A percentile compares a stretch with the other conserved stretches of the same genome.
Conservation (phyloP, 2,888 invertebrate genomes). For the Drosophila prostipennis region DNA sequence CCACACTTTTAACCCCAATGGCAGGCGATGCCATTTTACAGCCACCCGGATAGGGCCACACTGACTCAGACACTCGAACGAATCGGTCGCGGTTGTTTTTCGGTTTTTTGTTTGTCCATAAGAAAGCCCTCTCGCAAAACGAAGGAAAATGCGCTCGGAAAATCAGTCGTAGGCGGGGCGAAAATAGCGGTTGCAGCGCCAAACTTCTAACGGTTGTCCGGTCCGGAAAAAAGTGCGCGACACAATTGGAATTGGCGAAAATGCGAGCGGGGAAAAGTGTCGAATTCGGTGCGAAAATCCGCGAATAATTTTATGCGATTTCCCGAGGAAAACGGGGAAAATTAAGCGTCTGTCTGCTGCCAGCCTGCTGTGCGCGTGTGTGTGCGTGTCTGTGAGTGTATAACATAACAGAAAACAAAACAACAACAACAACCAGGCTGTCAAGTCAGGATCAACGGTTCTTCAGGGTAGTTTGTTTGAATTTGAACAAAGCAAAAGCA, state of each 20-base stretch:
- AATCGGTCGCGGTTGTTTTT: conserved; percentile 18
- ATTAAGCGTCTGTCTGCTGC: conserved; percentile 56
- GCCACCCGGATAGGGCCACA: not conserved
- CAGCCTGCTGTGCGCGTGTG: conserved; percentile 43
- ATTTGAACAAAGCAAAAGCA: conserved; percentile 37
- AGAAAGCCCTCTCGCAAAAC: conserved; percentile 33
- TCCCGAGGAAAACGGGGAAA: conserved; percentile 32
- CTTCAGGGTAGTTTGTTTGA: conserved; percentile 79
- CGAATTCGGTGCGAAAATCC: conserved; percentile 45
- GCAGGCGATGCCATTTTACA: not conserved
- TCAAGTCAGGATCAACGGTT: conserved; percentile 64
- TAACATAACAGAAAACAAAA: conserved; percentile 42
- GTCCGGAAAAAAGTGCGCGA: conserved; percentile 25
- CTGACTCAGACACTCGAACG: conserved; percentile 7
- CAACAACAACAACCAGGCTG: conserved; percentile 49
- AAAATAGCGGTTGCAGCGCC: conserved; percentile 56
- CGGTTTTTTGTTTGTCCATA: conserved; percentile 35
- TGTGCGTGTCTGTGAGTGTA: conserved; percentile 62
- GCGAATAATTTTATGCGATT: conserved; percentile 61
- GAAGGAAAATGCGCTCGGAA: conserved; percentile 20
- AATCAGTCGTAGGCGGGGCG: conserved; percentile 35
- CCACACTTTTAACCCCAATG: too few species aligned
- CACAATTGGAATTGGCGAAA: conserved; percentile 25
- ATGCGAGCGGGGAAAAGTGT: conserved; percentile 46
- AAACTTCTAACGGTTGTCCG: conserved; percentile 63